These are phyloP conservation scores for Porites divaricata DNA, from an alignment of 92 coral and sea anemone genomes.

Conservation along the genomic window DNA sequence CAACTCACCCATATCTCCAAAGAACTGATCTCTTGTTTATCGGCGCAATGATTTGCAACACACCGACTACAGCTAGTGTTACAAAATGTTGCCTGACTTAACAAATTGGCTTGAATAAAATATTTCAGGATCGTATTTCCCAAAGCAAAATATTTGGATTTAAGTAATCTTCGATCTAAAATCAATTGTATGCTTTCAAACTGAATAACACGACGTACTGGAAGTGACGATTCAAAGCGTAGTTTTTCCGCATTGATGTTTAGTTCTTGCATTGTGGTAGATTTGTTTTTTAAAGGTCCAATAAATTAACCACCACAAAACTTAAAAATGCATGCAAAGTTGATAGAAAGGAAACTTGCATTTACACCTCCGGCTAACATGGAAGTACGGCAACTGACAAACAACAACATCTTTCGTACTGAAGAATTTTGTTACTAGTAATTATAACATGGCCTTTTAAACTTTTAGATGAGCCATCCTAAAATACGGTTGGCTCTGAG, in stretches of 20 bases:
- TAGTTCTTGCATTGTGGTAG: neutral
- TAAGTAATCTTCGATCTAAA: conserved; percentile 3
- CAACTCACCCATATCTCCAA: neutral
- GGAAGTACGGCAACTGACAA: too few species aligned
- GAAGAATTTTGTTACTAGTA: too few species aligned
- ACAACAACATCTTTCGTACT: too few species aligned
- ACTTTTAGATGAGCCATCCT: too few species aligned
- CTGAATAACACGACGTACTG: neutral
- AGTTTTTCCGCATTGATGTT: too few species aligned
- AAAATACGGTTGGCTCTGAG: too few species aligned
- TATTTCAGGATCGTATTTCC: conserved; percentile 28
- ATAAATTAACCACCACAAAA: neutral
- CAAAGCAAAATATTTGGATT: conserved; percentile 27
- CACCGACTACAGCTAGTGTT: conserved; percentile 8
- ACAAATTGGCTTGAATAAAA: conserved; percentile 14
- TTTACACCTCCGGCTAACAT: neutral
- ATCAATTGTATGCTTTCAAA: conserved; percentile 16
- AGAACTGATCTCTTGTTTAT: neutral
- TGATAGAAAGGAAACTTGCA: neutral
- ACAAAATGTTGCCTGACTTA: neutral
- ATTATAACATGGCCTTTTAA: too few species aligned
- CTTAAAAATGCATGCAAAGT: neutral
- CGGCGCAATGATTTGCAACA: neutral
- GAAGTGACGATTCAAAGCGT: neutral
- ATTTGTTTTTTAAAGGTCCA: neutral